Base-by-base conservation (phyloP, 92 coral and sea anemone genomes). In the Porites evermanni region DNA sequence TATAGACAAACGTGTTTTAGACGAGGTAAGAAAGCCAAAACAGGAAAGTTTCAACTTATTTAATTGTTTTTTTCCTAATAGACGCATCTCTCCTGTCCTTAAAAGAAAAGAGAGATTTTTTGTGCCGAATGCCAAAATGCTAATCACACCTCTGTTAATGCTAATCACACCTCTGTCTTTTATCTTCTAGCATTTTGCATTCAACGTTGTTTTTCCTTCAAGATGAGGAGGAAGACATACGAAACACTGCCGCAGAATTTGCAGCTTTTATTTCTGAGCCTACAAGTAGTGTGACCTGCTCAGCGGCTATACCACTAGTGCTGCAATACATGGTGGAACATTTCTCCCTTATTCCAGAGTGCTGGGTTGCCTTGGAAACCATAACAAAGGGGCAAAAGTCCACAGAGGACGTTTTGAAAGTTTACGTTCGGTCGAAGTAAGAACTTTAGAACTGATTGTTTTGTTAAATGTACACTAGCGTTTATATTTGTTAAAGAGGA, bases 281-380 rank as follows among this genome's bases (percentile, higher is more conserved):
- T 26, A 24, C 72, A 61, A 66, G n/a, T 4, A 52, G 87, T 32
- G 52, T 91, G 54, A 88, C 86, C 17, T 88, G 94, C 82, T 86
- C 94, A 23, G 87, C 83, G 38, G 89, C 96, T 72, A 71, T 88
- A 83, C 68, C 72, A 54, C 60, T 81, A 9, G 67, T 91, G 19
- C 79, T 93, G 16, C 87, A 93, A 67, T 80, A 84, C 66, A 76
- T 93, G 83, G 77, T 82, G 12, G 66, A 84, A 50, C 75, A 80
- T 12, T 70, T 93, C 68, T 91, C 88, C 88, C 75, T 88, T 80
- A 70, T 86, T 51, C 77, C 92, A 12, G 83, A 50, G 54, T 79
- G 92, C 66, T 93, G 96, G 96, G 87, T 85, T 76, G 83, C 89
- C 65, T 85, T 93, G 94, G 91, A 88, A 24, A 88, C 89, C 53